Percentiles rank a stretch among this genome's conserved stretches.
Evolutionary conservation across 1,140 invertebrate species (phyloP).

Genomic region (Acromyrmex charruanus): DNA sequence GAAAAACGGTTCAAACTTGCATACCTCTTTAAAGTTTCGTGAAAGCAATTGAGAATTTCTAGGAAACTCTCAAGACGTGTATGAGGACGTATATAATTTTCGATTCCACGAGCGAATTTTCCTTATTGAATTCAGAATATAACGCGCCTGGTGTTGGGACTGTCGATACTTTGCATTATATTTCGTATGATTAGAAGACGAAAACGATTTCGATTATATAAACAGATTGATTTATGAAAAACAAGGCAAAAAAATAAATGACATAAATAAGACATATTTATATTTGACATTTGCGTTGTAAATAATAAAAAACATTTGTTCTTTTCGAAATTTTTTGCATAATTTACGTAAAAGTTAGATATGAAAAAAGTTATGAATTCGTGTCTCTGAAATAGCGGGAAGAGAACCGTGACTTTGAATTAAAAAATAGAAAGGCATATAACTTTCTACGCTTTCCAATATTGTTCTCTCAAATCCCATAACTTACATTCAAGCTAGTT

Average conservation of each 20-base stretch:
- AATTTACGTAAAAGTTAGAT: slow-evolving; percentile 3
- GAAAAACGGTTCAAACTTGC: slow-evolving; percentile 69
- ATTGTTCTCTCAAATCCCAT: slow-evolving; percentile 35
- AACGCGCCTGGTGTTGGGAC: not conserved
- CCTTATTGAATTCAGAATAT: slow-evolving; percentile 30
- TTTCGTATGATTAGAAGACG: slow-evolving; percentile 2
- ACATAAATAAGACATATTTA: slow-evolving; percentile 7
- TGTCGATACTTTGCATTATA: slow-evolving; percentile 30
- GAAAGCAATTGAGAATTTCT: slow-evolving; percentile 67
- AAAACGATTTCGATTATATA: not conserved
- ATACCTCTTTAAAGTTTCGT: slow-evolving; percentile 65
- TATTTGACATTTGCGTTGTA: not conserved
- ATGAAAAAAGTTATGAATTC: slow-evolving; percentile 13
- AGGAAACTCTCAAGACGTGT: slow-evolving; percentile 55
- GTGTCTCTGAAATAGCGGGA: not conserved
- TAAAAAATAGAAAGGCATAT: slow-evolving; percentile 22
- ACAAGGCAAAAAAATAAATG: not conserved
- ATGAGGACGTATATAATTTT: slow-evolving; percentile 47
- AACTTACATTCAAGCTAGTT: slow-evolving; percentile 44
- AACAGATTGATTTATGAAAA: slow-evolving; percentile 16
- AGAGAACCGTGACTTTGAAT: slow-evolving; percentile 12
- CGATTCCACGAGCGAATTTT: slow-evolving; percentile 31
- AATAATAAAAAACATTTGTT: not conserved
- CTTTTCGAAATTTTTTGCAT: not conserved
- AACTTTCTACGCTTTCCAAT: slow-evolving; percentile 27